phyloP scores from a whole-genome alignment of 2,797 vertebrate species.

The Octomys mimax region DNA sequence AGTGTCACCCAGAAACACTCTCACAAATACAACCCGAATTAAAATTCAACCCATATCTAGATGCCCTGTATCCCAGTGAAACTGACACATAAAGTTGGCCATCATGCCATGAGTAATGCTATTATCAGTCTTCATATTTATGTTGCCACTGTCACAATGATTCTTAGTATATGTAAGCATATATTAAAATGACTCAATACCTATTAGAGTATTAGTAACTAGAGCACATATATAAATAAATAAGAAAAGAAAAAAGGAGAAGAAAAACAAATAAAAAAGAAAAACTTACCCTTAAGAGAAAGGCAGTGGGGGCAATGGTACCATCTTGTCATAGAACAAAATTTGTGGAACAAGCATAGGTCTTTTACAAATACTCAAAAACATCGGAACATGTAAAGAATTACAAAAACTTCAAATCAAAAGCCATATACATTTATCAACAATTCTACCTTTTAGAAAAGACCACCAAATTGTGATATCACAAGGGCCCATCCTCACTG shows the following conservation, averaged over 20 bases:
- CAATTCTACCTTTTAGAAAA: slow-evolving; percentile 77
- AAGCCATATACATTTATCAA: slow-evolving; percentile 65
- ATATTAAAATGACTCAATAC: not conserved
- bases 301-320: accelerated
- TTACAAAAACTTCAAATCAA: slow-evolving; percentile 58
- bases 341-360: not conserved
- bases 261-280: not conserved
- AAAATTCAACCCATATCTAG: not conserved
- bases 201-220: slow-evolving; percentile 6
- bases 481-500: slow-evolving; percentile 36
- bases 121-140: slow-evolving; percentile 43
- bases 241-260: accelerated
- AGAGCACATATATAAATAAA: not conserved
- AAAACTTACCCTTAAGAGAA: accelerated
- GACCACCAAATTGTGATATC: slow-evolving; percentile 52
- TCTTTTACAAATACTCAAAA: not conserved
- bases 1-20: not conserved
- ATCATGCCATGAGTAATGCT: not conserved
- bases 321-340: not conserved
- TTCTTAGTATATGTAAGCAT: not conserved
- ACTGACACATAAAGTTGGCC: not conserved
- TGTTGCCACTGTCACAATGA: not conserved
- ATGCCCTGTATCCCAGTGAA: not conserved
- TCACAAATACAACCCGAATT: not conserved
- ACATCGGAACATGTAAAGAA: not conserved